Evolutionary conservation across 35 echinoderm and acorn worm genomes (phyloP).

Genomic region (Lytechinus pictus): DNA sequence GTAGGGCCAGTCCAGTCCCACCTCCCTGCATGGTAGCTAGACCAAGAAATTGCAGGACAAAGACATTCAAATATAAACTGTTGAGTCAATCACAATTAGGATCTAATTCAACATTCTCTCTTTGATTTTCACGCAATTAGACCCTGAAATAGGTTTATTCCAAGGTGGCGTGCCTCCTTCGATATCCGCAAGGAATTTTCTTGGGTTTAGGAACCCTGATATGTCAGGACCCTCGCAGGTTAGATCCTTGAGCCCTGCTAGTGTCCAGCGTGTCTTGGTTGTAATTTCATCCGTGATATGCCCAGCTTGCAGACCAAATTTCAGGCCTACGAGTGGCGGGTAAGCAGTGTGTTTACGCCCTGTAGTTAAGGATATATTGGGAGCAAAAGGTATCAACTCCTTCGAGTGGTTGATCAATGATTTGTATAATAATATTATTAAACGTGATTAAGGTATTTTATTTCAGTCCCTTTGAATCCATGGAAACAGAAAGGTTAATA

Average conservation of each 20-base stretch:
- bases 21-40: too few species aligned
- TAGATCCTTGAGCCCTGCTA: neutral
- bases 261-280: neutral
- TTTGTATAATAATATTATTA: too few species aligned
- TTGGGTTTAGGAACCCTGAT: neutral
- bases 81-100: neutral
- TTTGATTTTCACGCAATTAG: neutral
- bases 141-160: neutral
- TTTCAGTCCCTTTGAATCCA: too few species aligned
- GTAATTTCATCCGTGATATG: neutral
- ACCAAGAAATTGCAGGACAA: neutral
- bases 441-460: too few species aligned
- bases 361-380: neutral
- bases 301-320: neutral
- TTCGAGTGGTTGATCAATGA: neutral
- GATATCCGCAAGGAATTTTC: neutral
- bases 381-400: neutral
- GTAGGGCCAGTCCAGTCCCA: too few species aligned
- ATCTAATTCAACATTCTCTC: neutral
- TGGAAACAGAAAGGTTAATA: too few species aligned
- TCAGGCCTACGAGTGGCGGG: neutral
- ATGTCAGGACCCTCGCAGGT: neutral
- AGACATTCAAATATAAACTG: neutral
- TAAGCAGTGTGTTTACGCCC: slow-evolving; percentile 9
- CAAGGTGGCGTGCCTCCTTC: neutral